Evolutionary conservation across 2,113 vertebrate genomes (phyloP).

Genomic region (Baryphthengus martii): DNA sequence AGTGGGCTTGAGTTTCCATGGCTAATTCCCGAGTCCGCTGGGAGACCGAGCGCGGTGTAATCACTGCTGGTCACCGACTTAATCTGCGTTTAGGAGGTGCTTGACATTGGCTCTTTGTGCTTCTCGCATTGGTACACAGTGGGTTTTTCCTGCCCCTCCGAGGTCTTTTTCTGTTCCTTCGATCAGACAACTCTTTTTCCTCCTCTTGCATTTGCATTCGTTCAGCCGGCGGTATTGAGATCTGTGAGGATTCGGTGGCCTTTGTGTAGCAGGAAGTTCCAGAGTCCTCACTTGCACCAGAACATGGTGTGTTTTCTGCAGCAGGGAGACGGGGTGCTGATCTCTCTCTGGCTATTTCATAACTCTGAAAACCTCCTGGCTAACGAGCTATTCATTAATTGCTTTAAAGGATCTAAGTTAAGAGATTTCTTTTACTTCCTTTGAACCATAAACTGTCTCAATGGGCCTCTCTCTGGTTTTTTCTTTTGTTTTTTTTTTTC

Average conservation of each 20-base stretch:
- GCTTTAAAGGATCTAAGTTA: not conserved
- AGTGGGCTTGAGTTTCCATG: not conserved
- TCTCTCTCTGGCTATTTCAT: slow-evolving; percentile 18
- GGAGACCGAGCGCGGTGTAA: not conserved
- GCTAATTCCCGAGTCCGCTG: not conserved
- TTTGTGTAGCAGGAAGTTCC: slow-evolving; percentile 40
- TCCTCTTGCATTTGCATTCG: slow-evolving; percentile 27
- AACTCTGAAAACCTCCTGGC: not conserved
- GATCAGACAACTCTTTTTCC: slow-evolving; percentile 27
- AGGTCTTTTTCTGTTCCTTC: slow-evolving; percentile 27
- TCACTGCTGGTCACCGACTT: not conserved
- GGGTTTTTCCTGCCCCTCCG: slow-evolving; percentile 30
- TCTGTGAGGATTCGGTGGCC: slow-evolving; percentile 31
- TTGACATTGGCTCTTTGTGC: slow-evolving; percentile 13
- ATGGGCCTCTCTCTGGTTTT: not conserved
- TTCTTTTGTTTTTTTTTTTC: not conserved
- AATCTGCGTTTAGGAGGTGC: not conserved
- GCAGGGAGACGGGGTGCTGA: not conserved
- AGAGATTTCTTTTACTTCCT: slow-evolving; percentile 17
- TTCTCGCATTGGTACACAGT: not conserved
- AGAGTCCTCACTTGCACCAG: not conserved
- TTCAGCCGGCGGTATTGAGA: slow-evolving; percentile 21
- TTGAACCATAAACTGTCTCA: not conserved
- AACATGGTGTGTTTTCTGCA: not conserved
- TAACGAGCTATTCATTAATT: slow-evolving; percentile 12